Percentiles rank a stretch among this genome's conserved stretches.
Evolutionary conservation across 2,888 invertebrate species (phyloP).

Genomic region (Ophion obscuratus): DNA sequence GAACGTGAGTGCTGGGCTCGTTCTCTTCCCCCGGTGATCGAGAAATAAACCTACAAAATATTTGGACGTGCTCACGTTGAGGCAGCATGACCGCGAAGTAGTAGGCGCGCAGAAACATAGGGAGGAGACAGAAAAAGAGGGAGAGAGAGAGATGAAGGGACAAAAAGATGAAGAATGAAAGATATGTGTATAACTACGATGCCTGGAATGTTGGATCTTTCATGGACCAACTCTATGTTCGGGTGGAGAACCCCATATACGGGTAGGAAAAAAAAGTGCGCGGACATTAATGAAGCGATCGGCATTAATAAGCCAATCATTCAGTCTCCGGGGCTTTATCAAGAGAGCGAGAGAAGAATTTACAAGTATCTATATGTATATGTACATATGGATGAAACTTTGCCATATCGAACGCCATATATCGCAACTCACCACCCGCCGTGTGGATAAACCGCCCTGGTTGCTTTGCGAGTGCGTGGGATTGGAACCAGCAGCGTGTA

Average conservation of each 20-base stretch:
- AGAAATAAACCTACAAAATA: slow-evolving; percentile 24
- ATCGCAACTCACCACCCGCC: slow-evolving; percentile 62
- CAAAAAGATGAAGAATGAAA: slow-evolving; percentile 34
- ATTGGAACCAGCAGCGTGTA: slow-evolving; percentile 60
- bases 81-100: slow-evolving; percentile 2
- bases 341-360: slow-evolving; percentile 34
- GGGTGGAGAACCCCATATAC: not conserved
- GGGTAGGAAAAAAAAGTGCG: slow-evolving; percentile 57
- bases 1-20: slow-evolving; percentile 43
- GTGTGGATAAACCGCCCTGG: slow-evolving; percentile 58
- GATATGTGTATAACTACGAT: slow-evolving; percentile 35
- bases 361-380: slow-evolving; percentile 37
- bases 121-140: not conserved
- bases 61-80: slow-evolving; percentile 28
- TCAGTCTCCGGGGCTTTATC: slow-evolving; percentile 69
- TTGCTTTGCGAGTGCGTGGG: slow-evolving; percentile 62
- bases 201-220: slow-evolving; percentile 31
- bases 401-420: slow-evolving; percentile 48
- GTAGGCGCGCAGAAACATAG: not conserved
- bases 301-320: slow-evolving; percentile 79
- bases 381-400: slow-evolving; percentile 16
- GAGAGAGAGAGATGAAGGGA: slow-evolving; percentile 22
- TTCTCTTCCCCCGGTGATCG: slow-evolving; percentile 29
- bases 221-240: slow-evolving; percentile 15
- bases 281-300: slow-evolving; percentile 81